Percentiles rank a stretch among this genome's conserved stretches.
Evolutionary conservation across 2,888 invertebrate genomes (phyloP).

Genomic region (Xestobium rufovillosum): DNA sequence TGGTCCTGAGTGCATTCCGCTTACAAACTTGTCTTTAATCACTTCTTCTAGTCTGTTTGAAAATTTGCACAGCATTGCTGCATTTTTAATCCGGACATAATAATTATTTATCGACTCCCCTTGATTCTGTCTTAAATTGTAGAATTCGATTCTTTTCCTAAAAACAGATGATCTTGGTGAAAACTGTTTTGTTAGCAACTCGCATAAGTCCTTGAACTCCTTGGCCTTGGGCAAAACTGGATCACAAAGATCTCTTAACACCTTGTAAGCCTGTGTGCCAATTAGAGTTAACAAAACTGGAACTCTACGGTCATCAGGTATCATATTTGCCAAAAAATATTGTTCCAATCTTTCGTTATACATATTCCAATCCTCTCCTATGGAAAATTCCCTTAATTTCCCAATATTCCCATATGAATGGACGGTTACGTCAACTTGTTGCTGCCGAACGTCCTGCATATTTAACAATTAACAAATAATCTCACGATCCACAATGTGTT

Average conservation of each 20-base stretch:
- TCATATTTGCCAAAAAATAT: slow-evolving; percentile 13
- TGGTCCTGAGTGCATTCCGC: slow-evolving; percentile 13
- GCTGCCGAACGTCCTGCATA: no score
- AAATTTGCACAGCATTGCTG: slow-evolving; percentile 25
- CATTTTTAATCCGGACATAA: slow-evolving; percentile 21
- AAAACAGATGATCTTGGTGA: slow-evolving; percentile 17
- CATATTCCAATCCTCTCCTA: slow-evolving; percentile 15
- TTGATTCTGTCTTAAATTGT: slow-evolving; percentile 20
- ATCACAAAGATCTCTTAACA: slow-evolving; percentile 23
- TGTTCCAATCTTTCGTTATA: slow-evolving; percentile 14
- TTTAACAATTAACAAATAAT: no score
- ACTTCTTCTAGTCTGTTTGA: slow-evolving; percentile 13
- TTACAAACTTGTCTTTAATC: slow-evolving; percentile 21
- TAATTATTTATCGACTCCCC: slow-evolving; percentile 20
- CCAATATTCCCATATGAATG: no score
- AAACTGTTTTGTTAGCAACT: slow-evolving; percentile 19
- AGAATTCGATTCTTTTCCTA: slow-evolving; percentile 22
- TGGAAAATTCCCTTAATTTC: no score
- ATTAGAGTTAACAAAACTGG: slow-evolving; percentile 23
- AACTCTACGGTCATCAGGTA: slow-evolving; percentile 12
- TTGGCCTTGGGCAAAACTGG: slow-evolving; percentile 23
- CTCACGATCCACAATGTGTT: no score
- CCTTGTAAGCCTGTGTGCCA: slow-evolving; percentile 21
- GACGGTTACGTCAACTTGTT: no score
- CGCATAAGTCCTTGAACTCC: slow-evolving; percentile 19